phyloP scores from a whole-genome alignment of 2,113 vertebrate genomes.

The Salvelinus fontinalis region DNA sequence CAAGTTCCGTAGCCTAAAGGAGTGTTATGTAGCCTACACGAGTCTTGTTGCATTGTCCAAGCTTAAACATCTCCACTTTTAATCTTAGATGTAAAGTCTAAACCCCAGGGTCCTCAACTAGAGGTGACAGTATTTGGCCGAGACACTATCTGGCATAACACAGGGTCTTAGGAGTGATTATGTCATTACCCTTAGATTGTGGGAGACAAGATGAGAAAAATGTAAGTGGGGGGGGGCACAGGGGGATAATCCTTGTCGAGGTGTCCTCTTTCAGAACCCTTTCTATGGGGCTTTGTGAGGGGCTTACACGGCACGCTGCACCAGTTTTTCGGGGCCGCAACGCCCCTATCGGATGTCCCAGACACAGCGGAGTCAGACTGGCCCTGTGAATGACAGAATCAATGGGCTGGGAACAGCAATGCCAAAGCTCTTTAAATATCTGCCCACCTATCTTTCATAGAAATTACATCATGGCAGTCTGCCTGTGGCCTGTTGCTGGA shows the following conservation, averaged over 20 bases:
- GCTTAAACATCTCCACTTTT: slow-evolving; percentile 38
- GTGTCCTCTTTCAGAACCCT: slow-evolving; percentile 78
- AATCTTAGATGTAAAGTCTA: slow-evolving; percentile 34
- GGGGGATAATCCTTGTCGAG: slow-evolving; percentile 73
- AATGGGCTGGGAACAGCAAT: slow-evolving; percentile 73
- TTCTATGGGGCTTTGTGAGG: slow-evolving; percentile 76
- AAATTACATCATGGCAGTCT: slow-evolving; percentile 72
- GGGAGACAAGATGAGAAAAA: slow-evolving; percentile 76
- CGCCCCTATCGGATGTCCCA: slow-evolving; percentile 79
- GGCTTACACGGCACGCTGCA: slow-evolving; percentile 75
- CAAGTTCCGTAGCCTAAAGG: too few relatives aligned
- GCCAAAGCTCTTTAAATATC: slow-evolving; percentile 70
- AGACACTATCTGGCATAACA: slow-evolving; percentile 64
- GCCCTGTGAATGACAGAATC: slow-evolving; percentile 75
- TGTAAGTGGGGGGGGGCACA: slow-evolving; percentile 49
- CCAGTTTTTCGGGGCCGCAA: slow-evolving; percentile 65
- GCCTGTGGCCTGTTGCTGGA: slow-evolving; percentile 47
- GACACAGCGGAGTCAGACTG: slow-evolving; percentile 76
- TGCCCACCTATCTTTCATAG: slow-evolving; percentile 72
- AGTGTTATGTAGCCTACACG: too few relatives aligned
- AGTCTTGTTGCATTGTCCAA: too few relatives aligned
- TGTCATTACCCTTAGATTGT: slow-evolving; percentile 74
- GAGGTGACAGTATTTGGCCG: slow-evolving; percentile 66
- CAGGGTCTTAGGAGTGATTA: slow-evolving; percentile 70
- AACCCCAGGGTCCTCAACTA: slow-evolving; percentile 49